These are phyloP conservation scores for Galerucella pusilla DNA, from an alignment of 2,888 invertebrate species.

Conservation along the genomic window DNA sequence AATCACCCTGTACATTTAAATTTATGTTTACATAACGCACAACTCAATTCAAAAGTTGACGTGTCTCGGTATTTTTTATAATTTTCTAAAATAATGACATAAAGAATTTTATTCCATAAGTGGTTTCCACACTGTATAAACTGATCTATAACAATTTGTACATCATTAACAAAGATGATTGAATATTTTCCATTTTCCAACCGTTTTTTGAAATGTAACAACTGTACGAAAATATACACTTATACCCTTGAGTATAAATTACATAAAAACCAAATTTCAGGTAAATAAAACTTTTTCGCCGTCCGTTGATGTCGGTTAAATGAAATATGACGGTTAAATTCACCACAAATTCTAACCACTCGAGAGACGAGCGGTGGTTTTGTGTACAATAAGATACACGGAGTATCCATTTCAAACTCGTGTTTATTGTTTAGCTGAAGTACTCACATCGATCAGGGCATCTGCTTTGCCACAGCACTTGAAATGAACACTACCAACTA, in stretches of 20 bases:
- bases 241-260: neutral
- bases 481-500: slow-evolving; percentile 48
- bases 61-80: no score
- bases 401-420: slow-evolving; percentile 50
- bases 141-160: no score
- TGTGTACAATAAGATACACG: slow-evolving; percentile 37
- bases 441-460: slow-evolving; percentile 44
- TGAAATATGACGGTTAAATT: slow-evolving; percentile 36
- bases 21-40: no score
- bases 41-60: no score
- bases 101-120: no score
- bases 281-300: neutral
- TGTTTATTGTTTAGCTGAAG: slow-evolving; percentile 49
- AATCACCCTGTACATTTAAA: no score
- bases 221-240: neutral
- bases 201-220: neutral
- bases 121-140: no score
- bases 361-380: slow-evolving; percentile 35
- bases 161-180: no score
- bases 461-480: slow-evolving; percentile 47
- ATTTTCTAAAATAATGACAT: no score
- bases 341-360: slow-evolving; percentile 39
- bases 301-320: slow-evolving; percentile 27
- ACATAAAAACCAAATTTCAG: neutral
- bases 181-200: no score